These are phyloP conservation scores for Nyctereutes procyonoides DNA, from an alignment of 2,113 vertebrate genomes.

Conservation along the genomic window DNA sequence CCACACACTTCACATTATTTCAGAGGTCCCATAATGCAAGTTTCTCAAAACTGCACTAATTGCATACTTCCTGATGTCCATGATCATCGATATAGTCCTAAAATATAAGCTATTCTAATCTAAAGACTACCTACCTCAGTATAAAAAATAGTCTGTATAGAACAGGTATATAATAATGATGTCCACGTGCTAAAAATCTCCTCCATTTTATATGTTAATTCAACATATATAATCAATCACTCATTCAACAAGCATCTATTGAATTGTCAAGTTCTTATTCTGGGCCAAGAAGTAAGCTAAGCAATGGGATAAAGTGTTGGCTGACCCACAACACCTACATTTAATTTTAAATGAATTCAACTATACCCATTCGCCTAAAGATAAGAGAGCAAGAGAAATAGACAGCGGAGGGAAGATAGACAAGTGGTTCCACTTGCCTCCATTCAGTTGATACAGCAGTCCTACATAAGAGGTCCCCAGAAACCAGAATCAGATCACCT, in stretches of 20 bases:
- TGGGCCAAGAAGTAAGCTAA: neutral
- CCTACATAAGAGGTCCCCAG: neutral
- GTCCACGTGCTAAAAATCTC: neutral
- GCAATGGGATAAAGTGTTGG: neutral
- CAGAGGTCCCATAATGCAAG: neutral
- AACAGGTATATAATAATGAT: neutral
- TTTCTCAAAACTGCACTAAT: neutral
- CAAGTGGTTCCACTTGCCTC: neutral
- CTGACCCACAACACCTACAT: neutral
- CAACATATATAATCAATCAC: neutral
- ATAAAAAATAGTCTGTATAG: neutral
- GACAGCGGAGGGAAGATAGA: neutral
- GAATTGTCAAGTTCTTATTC: neutral
- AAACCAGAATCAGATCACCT: neutral
- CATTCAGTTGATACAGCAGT: neutral
- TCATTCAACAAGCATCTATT: neutral
- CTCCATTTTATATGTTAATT: neutral
- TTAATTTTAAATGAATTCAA: conserved; percentile 1
- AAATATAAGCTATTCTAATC: neutral
- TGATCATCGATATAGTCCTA: neutral
- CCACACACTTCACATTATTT: neutral
- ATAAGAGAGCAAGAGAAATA: neutral
- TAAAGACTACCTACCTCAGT: neutral
- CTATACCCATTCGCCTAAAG: neutral
- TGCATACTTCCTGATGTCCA: neutral